Evolutionary conservation across 2,888 invertebrate species (phyloP), one percentile per base, ranked within the genome.

Genomic region (Rugalucina vietnamica): DNA sequence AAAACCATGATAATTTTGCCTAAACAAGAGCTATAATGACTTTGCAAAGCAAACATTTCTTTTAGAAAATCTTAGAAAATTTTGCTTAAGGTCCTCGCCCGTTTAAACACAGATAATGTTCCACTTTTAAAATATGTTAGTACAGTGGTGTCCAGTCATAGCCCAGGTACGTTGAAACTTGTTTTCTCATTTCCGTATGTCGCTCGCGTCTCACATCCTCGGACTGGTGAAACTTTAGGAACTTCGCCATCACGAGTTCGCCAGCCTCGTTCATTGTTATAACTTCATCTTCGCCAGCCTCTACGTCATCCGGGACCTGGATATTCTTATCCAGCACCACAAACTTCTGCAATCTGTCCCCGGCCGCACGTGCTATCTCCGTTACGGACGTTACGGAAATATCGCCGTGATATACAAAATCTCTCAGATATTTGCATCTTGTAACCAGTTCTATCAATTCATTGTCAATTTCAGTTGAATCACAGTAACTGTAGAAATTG

Each of bases 261-360:
- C 91, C 92, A 29, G 86, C 80, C 8, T 82, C 79, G n/a, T 81
- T 77, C 69, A 79, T 80, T 1, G 86, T 81, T 29, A 93, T 84
- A 27, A 92, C 91, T 18, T 87, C 74, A 74, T 93, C 90, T 12
- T 91, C 91, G 79, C 90, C 88, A 39, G 86, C 83, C n/a, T 82
- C 77, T 50, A 85, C 85, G 36, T 87, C 89, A 27, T 76, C 69
- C 24, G 57, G 75, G 0, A 88, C 76, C 60, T 81, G 79, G 12
- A 92, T 89, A 32, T 84, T 88, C 24, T 84, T 84, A 39, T 84
- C 89, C 4, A 84, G 72, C 70, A 93, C 79, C 54, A 90, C 89
- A 81, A 93, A 92, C 8, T 78, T 82, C 34, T 85, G 78, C 90
- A 91, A 91, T 29, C 65, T 18, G 0, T 39, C 70, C 3, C 90